Conservation (phyloP, 2,888 invertebrate genomes). For the Thumatha senex region DNA sequence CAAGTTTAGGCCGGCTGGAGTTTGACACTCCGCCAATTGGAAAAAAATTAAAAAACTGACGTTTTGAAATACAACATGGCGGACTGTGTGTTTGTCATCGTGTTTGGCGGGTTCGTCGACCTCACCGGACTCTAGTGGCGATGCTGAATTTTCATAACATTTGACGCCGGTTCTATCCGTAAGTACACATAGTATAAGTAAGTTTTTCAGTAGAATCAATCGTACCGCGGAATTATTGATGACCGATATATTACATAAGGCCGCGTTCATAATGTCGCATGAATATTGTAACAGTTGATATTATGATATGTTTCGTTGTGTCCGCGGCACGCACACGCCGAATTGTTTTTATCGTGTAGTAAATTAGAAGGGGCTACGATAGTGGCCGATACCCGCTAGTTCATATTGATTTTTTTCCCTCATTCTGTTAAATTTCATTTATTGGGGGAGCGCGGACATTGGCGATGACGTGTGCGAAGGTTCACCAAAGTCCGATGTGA, state of each 20-base stretch:
- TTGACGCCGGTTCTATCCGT: constrained; percentile 79
- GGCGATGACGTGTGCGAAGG: constrained; percentile 56
- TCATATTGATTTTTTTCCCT: constrained; percentile 82
- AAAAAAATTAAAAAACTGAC: constrained; percentile 46
- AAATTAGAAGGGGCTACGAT: constrained; percentile 76
- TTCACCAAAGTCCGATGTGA: constrained; percentile 20
- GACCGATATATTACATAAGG: constrained; percentile 59
- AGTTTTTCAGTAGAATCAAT: constrained; percentile 34
- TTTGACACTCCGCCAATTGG: constrained; percentile 44
- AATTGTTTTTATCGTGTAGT: constrained; percentile 79
- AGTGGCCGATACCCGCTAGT: constrained; percentile 73
- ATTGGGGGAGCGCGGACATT: constrained; percentile 76
- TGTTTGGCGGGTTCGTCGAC: constrained; percentile 67
- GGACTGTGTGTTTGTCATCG: constrained; percentile 70
- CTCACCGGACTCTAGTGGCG: constrained; percentile 57
- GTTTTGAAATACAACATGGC: constrained; percentile 72
- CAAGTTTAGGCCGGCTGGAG: constrained; percentile 39
- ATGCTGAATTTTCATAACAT: constrained; percentile 78
- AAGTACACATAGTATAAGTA: constrained; percentile 46
- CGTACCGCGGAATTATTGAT: constrained; percentile 57
- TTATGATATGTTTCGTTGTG: constrained; percentile 46
- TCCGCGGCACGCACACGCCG: constrained; percentile 49
- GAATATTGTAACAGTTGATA: constrained; percentile 66
- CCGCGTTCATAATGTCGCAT: constrained; percentile 62
- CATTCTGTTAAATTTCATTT: constrained; percentile 84